Conservation (phyloP, 2,797 vertebrate genomes). For the Pterois miles region DNA sequence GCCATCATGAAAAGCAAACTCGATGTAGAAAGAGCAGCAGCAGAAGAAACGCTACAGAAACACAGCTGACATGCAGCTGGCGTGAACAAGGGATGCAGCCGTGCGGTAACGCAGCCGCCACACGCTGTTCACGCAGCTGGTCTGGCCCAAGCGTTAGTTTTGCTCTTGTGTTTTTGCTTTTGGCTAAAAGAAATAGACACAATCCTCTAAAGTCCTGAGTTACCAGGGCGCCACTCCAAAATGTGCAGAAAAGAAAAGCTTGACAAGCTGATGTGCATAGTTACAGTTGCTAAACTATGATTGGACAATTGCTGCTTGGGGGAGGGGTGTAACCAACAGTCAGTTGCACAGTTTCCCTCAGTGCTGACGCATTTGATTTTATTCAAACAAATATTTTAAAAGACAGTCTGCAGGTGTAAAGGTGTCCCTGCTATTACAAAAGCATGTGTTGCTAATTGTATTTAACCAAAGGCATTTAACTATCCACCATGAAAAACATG, state of each 20-base stretch:
- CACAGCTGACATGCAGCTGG: too few species aligned
- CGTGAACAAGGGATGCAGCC: too few species aligned
- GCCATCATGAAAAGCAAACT: too few species aligned
- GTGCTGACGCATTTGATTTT: neutral
- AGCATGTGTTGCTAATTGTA: neutral
- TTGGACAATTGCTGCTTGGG: neutral
- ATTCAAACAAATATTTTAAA: neutral
- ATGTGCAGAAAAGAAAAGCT: neutral
- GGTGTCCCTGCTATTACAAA: neutral
- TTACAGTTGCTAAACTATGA: neutral
- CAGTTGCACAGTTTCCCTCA: neutral
- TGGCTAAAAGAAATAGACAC: neutral
- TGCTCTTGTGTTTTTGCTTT: neutral
- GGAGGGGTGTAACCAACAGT: neutral
- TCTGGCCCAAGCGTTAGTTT: too few species aligned
- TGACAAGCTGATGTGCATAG: neutral
- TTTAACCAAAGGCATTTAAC: constrained; percentile 7
- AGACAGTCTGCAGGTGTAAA: neutral
- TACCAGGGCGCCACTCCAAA: neutral
- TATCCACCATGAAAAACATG: neutral
- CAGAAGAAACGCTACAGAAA: too few species aligned
- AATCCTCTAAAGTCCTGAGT: neutral
- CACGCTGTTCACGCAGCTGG: too few species aligned
- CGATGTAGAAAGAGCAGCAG: too few species aligned
- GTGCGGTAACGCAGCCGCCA: too few species aligned